A percentile compares a stretch with the other conserved stretches of the same genome.
Evolutionary conservation across 2,797 vertebrate species (phyloP).

Genomic region (Iguana delicatissima): DNA sequence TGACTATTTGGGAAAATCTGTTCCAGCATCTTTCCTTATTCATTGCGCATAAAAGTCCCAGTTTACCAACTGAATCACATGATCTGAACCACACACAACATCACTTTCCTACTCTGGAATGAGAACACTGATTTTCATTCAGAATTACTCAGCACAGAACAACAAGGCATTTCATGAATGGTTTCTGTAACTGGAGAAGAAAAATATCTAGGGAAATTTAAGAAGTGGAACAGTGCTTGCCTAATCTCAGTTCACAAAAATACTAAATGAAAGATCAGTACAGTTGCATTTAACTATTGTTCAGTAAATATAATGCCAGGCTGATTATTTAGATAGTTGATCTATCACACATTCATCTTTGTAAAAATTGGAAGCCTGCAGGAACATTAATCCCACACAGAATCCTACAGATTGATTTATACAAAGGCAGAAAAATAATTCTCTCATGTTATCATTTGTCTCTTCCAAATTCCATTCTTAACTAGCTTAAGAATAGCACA

Average conservation of each 20-base stretch:
- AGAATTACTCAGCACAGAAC: conserved; percentile 32
- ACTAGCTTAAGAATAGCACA: background rate
- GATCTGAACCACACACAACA: conserved; percentile 33
- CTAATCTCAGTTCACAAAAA: conserved; percentile 4
- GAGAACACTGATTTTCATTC: conserved; percentile 33
- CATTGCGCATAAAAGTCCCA: conserved; percentile 26
- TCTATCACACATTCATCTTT: conserved; percentile 41
- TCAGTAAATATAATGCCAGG: conserved; percentile 2
- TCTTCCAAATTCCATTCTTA: conserved; percentile 30
- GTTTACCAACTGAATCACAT: conserved; percentile 34
- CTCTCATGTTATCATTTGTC: conserved; percentile 24
- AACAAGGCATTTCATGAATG: conserved; percentile 19
- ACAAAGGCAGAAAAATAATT: conserved; percentile 57
- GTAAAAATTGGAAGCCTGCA: conserved; percentile 29
- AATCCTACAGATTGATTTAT: conserved; percentile 43
- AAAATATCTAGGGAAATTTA: conserved; percentile 33
- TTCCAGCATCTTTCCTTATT: conserved; percentile 11
- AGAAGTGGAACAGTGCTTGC: conserved; percentile 13
- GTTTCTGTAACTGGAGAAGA: conserved; percentile 17
- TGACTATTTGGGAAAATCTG: conserved; percentile 16
- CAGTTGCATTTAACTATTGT: background rate
- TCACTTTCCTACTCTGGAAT: conserved; percentile 27
- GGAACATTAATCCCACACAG: conserved; percentile 47
- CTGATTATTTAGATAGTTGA: conserved; percentile 19
- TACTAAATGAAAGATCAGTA: conserved; percentile 6